These are phyloP conservation scores for Pseudomyrmex cubaensis DNA, from an alignment of 1,140 invertebrate species.

Conservation along the genomic window DNA sequence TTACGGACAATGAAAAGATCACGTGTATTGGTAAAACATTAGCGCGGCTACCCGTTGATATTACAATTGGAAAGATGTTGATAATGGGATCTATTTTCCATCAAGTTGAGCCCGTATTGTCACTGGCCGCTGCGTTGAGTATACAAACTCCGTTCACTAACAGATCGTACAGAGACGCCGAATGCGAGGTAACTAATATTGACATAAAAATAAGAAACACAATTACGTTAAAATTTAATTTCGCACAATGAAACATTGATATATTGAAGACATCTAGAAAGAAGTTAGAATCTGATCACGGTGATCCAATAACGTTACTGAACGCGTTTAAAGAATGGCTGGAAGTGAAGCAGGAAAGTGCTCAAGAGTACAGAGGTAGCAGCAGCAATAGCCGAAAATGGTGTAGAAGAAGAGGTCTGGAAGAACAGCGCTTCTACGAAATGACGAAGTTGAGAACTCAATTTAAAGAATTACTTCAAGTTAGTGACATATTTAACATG, in stretches of 20 bases:
- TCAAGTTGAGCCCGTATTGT: constrained; percentile 96
- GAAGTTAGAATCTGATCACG: constrained; percentile 95
- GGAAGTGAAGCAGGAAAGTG: constrained; percentile 88
- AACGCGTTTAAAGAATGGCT: constrained; percentile 97
- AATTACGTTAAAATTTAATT: constrained; percentile 21
- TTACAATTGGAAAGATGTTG: constrained; percentile 98
- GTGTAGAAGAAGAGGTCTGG: constrained; percentile 94
- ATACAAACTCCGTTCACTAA: constrained; percentile 97
- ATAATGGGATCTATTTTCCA: constrained; percentile 96
- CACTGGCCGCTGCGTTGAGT: constrained; percentile 95
- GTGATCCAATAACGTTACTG: constrained; percentile 97
- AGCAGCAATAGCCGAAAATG: constrained; percentile 89
- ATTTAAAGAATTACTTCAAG: constrained; percentile 94
- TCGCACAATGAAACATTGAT: constrained; percentile 28
- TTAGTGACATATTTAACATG: constrained; percentile 74
- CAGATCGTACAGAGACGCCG: constrained; percentile 93
- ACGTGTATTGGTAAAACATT: constrained; percentile 96
- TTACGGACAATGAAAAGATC: constrained; percentile 93
- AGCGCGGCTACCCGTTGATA: constrained; percentile 96
- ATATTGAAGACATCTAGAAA: constrained; percentile 89
- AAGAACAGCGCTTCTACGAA: constrained; percentile 98
- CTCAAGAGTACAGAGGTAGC: constrained; percentile 76
- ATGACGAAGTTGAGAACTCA: constrained; percentile 96
- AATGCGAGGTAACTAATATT: constrained; percentile 88
- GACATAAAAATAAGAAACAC: constrained; percentile 23